Conservation (phyloP, 2,797 vertebrate genomes). For the Remorina albescens region DNA sequence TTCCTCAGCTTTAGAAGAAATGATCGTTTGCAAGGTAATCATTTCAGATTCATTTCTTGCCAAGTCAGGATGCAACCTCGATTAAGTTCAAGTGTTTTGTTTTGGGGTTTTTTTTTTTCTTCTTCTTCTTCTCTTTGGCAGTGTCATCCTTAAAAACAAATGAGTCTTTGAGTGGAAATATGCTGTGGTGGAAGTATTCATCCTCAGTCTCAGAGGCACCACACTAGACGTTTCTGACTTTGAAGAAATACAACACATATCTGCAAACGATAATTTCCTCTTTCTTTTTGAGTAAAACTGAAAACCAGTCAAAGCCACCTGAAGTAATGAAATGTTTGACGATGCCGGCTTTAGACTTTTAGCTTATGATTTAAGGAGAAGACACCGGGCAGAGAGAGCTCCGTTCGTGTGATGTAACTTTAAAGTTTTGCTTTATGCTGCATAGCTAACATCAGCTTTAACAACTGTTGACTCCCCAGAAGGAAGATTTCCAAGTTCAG, state of each 20-base stretch:
- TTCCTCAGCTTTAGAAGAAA: conserved; percentile 16
- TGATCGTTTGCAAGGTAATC: background rate
- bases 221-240: conserved; percentile 3
- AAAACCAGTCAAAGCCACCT: background rate
- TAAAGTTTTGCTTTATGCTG: too few species aligned
- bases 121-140: background rate
- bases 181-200: conserved; percentile 24
- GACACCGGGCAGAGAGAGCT: background rate
- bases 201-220: conserved; percentile 26
- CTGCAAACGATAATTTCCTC: conserved; percentile 16
- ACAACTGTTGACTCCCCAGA: too few species aligned
- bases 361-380: conserved; percentile 3
- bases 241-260: conserved; percentile 10
- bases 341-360: conserved; percentile 3
- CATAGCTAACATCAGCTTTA: too few species aligned
- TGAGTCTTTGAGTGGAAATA: conserved; percentile 36
- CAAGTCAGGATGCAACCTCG: conserved; percentile 29
- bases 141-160: conserved; percentile 30
- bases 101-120: too few species aligned
- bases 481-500: too few species aligned
- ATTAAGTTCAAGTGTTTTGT: background rate
- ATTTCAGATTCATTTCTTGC: conserved; percentile 16
- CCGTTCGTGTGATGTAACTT: too few species aligned
- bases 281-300: background rate
- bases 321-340: background rate